Percentiles rank a stretch among this genome's conserved stretches.
Evolutionary conservation across 2,888 invertebrate species (phyloP).

Genomic region (Ophion obscuratus): DNA sequence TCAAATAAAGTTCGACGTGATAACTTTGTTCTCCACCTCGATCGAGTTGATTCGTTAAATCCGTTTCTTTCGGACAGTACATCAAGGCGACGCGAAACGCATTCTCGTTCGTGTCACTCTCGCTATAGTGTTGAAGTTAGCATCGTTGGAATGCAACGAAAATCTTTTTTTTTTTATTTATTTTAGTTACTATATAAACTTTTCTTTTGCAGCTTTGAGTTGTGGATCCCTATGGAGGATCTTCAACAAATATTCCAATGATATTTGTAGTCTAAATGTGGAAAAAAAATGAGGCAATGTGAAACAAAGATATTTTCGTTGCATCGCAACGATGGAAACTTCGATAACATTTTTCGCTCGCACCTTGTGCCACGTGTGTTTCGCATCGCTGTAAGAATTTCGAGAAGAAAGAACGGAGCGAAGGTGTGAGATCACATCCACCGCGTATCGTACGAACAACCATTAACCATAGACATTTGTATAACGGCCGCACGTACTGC

Average conservation of each 20-base stretch:
- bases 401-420: slow-evolving; percentile 41
- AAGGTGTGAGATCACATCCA: slow-evolving; percentile 35
- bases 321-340: too few relatives aligned
- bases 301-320: too few relatives aligned
- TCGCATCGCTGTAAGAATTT: slow-evolving; percentile 15
- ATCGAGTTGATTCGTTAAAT: slow-evolving; percentile 28
- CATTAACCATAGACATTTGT: slow-evolving; percentile 35
- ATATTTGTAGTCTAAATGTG: too few relatives aligned
- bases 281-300: too few relatives aligned
- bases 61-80: neutral
- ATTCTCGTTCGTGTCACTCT: neutral
- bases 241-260: too few relatives aligned
- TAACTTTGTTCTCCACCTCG: neutral
- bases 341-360: neutral
- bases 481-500: slow-evolving; percentile 16
- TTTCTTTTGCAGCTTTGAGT: too few relatives aligned
- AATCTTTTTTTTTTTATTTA: neutral
- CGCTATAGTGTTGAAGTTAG: neutral
- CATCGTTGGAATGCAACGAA: neutral
- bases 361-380: neutral
- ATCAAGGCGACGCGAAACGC: slow-evolving; percentile 1
- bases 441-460: slow-evolving; percentile 25
- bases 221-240: too few relatives aligned
- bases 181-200: too few relatives aligned
- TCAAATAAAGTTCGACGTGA: neutral